A percentile compares a stretch with the other conserved stretches of the same genome.
phyloP scores from a whole-genome alignment of 2,888 invertebrate genomes.

The Heliconius ethilla region DNA sequence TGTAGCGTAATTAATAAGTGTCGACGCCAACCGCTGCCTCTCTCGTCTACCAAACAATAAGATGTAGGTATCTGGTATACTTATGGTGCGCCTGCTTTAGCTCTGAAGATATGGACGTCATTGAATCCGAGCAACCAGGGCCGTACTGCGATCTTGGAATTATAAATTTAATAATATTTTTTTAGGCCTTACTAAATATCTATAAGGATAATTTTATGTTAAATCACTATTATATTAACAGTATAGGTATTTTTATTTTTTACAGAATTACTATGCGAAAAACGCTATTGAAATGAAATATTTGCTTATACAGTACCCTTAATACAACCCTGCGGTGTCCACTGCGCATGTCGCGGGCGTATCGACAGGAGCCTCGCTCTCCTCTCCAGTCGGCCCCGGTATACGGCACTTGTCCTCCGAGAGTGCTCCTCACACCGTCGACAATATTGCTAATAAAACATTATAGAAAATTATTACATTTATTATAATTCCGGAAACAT shows the following conservation, averaged over 20 bases:
- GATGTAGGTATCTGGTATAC: constrained; percentile 48
- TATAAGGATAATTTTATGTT: neutral
- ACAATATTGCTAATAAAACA: constrained; percentile 17
- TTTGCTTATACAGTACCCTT: neutral
- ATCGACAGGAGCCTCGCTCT: constrained; percentile 69
- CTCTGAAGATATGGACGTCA: constrained; percentile 43
- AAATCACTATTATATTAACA: no score
- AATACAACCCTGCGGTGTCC: constrained; percentile 62
- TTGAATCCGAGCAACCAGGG: constrained; percentile 42
- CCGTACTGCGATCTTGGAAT: constrained; percentile 30
- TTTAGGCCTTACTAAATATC: neutral
- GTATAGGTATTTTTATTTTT: neutral
- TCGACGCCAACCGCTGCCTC: constrained; percentile 57
- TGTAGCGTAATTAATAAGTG: constrained; percentile 68
- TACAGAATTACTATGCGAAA: neutral
- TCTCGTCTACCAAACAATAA: constrained; percentile 63
- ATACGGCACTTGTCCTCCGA: constrained; percentile 70
- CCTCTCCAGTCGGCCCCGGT: constrained; percentile 53
- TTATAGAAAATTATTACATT: constrained; percentile 21
- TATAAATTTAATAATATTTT: neutral
- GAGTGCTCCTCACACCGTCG: constrained; percentile 63
- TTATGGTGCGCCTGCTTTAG: constrained; percentile 49
- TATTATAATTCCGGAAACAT: constrained; percentile 49
- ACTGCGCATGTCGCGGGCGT: constrained; percentile 80
- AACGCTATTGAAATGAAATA: neutral